Conservation (phyloP, 2,113 vertebrate genomes). For the Cyrtonyx montezumae region DNA sequence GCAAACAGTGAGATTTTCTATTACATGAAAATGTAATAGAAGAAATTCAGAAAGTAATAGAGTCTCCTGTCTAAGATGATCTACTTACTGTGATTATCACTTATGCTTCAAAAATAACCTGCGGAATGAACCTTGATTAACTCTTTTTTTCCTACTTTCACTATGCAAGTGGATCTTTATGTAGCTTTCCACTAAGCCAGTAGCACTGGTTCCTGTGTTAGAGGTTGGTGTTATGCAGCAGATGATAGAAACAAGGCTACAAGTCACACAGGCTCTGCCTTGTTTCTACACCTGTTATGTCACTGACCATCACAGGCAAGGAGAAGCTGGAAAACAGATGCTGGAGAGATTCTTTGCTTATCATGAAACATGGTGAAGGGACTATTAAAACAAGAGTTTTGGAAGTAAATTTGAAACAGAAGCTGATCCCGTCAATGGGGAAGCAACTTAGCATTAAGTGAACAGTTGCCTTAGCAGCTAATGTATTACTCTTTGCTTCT, state of each 20-base stretch:
- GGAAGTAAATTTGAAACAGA: conserved; percentile 52
- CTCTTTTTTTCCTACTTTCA: not conserved
- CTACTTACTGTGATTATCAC: not conserved
- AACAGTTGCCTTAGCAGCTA: conserved; percentile 44
- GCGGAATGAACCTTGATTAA: not conserved
- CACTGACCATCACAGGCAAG: not conserved
- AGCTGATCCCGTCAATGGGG: conserved; percentile 1
- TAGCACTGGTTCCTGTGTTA: not conserved
- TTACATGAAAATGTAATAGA: not conserved
- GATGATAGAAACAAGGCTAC: not conserved
- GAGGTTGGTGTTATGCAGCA: not conserved
- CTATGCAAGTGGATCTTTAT: not conserved
- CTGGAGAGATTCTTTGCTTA: not conserved
- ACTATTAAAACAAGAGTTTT: not conserved
- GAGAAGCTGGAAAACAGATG: not conserved
- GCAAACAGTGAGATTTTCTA: not conserved
- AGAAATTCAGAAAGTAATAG: not conserved
- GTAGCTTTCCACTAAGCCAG: not conserved
- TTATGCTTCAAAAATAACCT: not conserved
- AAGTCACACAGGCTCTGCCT: not conserved
- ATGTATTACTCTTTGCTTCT: not conserved
- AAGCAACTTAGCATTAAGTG: conserved; percentile 36
- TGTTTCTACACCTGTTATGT: not conserved
- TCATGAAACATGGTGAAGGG: not conserved
- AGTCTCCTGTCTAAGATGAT: not conserved